Conservation (phyloP, 1,140 invertebrate genomes). For the Episyrphus balteatus region DNA sequence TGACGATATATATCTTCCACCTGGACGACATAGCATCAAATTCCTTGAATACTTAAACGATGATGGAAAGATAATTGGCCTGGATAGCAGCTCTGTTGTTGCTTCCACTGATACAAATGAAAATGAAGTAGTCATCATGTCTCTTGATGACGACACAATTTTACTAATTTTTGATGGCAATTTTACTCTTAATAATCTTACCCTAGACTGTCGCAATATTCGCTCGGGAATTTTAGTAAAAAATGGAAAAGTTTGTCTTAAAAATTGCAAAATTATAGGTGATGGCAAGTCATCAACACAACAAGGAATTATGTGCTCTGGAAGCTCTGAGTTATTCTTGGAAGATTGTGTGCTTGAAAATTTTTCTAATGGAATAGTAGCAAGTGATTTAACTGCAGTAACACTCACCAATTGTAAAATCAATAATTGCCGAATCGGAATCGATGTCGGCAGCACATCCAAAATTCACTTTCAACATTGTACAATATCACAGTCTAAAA, state of each 20-base stretch:
- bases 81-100: conserved; percentile 5
- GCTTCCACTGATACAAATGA: not conserved
- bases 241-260: conserved; percentile 26
- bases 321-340: conserved; percentile 22
- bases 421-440: conserved; percentile 2
- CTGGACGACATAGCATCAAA: conserved; percentile 24
- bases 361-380: conserved; percentile 27
- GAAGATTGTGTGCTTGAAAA: conserved; percentile 30
- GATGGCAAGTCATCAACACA: conserved; percentile 30
- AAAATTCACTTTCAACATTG: conserved; percentile 2
- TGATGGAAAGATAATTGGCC: conserved; percentile 17
- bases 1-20: conserved; percentile 22
- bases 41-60: conserved; percentile 28
- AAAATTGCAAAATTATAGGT: conserved; percentile 35
- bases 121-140: conserved; percentile 25
- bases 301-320: conserved; percentile 37
- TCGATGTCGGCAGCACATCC: conserved; percentile 1
- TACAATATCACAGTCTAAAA: not conserved
- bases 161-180: conserved; percentile 34
- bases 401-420: conserved; percentile 1
- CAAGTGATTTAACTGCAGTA: not conserved
- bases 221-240: conserved; percentile 37
- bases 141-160: conserved; percentile 35
- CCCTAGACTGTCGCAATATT: conserved; percentile 33
- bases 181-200: conserved; percentile 35